Evolutionary conservation across 2,888 invertebrate species (phyloP).

Genomic region (Drosophila borealis): DNA sequence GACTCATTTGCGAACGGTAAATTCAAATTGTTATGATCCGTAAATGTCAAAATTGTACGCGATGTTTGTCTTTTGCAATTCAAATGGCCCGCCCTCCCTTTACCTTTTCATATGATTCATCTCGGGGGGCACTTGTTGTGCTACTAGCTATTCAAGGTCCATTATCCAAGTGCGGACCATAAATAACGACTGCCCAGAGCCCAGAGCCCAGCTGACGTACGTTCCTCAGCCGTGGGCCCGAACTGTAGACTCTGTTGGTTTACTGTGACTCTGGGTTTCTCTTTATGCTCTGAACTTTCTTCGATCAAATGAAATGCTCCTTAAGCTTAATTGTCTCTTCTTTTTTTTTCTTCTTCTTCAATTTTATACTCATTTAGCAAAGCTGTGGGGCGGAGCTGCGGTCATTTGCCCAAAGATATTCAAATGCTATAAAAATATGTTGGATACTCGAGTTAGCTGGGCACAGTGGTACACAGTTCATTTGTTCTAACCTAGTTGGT

Average conservation of each 20-base stretch:
- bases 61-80: constrained; percentile 55
- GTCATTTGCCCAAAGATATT: constrained; percentile 64
- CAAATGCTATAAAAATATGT: constrained; percentile 71
- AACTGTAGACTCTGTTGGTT: constrained; percentile 18
- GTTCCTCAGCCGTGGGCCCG: constrained; percentile 27
- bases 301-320: constrained; percentile 76
- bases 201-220: constrained; percentile 9
- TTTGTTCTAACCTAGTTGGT: background rate
- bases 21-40: constrained; percentile 85
- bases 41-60: constrained; percentile 83
- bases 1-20: constrained; percentile 77
- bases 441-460: constrained; percentile 36
- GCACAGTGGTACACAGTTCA: constrained; percentile 45
- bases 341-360: constrained; percentile 51
- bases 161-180: constrained; percentile 55
- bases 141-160: constrained; percentile 53
- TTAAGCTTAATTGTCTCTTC: constrained; percentile 77
- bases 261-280: constrained; percentile 45
- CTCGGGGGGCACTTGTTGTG: constrained; percentile 47
- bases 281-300: constrained; percentile 67
- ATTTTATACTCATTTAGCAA: constrained; percentile 74
- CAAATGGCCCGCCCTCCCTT: constrained; percentile 36
- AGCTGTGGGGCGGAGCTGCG: constrained; percentile 49
- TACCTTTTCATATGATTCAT: constrained; percentile 39
- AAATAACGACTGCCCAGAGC: constrained; percentile 36